Evolutionary conservation across 2,113 vertebrate species (phyloP).

Genomic region (Epinephelus fuscoguttatus): DNA sequence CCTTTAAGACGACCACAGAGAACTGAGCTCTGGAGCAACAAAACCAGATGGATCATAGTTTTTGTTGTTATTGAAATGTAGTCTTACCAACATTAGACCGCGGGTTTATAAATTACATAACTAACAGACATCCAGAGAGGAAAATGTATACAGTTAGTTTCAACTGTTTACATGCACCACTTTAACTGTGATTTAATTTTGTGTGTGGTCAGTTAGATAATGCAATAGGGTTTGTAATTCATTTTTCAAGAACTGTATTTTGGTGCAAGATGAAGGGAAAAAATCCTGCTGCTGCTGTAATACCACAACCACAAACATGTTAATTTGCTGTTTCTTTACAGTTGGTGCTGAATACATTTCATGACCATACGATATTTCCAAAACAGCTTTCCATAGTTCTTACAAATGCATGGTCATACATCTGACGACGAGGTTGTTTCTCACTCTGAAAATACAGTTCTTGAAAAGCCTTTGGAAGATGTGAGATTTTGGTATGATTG

Average conservation of each 20-base stretch:
- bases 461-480: conserved; percentile 2
- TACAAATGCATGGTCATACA: neutral
- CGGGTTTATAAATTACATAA: conserved; percentile 12
- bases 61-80: neutral
- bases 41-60: conserved; percentile 3
- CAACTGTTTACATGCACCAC: conserved; percentile 7
- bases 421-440: neutral
- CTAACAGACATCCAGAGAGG: neutral
- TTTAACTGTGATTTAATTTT: conserved; percentile 45
- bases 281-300: neutral
- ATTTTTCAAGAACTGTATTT: conserved; percentile 39
- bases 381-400: neutral
- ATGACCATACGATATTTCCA: neutral
- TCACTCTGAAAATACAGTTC: conserved; percentile 17
- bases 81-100: neutral
- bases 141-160: neutral
- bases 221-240: neutral
- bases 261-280: neutral
- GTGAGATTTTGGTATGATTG: conserved; percentile 4
- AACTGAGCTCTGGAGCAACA: conserved; percentile 17
- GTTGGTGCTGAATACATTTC: conserved; percentile 9
- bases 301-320: neutral
- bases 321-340: conserved; percentile 3
- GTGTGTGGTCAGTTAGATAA: conserved; percentile 11
- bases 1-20: conserved; percentile 56